phyloP scores from a whole-genome alignment of 1,140 invertebrate genomes.

The Ooceraea biroi region DNA sequence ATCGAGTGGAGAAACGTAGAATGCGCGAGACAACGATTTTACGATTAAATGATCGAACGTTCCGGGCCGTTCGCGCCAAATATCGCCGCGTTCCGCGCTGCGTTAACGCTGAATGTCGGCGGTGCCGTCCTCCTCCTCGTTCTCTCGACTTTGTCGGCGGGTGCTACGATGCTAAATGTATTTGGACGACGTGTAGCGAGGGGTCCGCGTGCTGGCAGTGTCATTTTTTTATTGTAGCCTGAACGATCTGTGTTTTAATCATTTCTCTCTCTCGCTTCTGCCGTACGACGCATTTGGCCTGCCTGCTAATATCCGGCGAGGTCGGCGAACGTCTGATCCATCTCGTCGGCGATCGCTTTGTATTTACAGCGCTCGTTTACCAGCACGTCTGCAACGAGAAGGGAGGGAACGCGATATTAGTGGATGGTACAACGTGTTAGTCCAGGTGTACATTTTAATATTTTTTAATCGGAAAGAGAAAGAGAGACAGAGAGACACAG shows the following conservation, averaged over 20 bases:
- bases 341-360: slow-evolving; percentile 98
- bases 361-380: slow-evolving; percentile 98
- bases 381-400: slow-evolving; percentile 94
- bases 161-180: slow-evolving; percentile 47
- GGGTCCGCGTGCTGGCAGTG: slow-evolving; percentile 74
- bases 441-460: slow-evolving; percentile 47
- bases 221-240: slow-evolving; percentile 69
- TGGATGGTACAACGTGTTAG: slow-evolving; percentile 67
- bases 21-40: too few relatives aligned
- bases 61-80: too few relatives aligned
- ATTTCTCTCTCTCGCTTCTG: slow-evolving; percentile 14
- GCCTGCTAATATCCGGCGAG: slow-evolving; percentile 93
- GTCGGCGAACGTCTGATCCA: slow-evolving; percentile 98
- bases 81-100: not conserved
- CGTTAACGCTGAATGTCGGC: slow-evolving; percentile 29
- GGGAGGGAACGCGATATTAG: slow-evolving; percentile 71
- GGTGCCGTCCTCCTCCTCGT: not conserved
- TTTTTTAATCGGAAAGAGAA: slow-evolving; percentile 62
- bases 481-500: slow-evolving; percentile 57
- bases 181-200: slow-evolving; percentile 60
- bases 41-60: too few relatives aligned
- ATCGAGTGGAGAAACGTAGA: too few relatives aligned
- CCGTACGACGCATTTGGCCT: slow-evolving; percentile 48
- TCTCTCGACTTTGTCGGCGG: not conserved
- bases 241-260: slow-evolving; percentile 50